Conservation (phyloP, 2,888 invertebrate species). For the Macrosiphum euphorbiae region DNA sequence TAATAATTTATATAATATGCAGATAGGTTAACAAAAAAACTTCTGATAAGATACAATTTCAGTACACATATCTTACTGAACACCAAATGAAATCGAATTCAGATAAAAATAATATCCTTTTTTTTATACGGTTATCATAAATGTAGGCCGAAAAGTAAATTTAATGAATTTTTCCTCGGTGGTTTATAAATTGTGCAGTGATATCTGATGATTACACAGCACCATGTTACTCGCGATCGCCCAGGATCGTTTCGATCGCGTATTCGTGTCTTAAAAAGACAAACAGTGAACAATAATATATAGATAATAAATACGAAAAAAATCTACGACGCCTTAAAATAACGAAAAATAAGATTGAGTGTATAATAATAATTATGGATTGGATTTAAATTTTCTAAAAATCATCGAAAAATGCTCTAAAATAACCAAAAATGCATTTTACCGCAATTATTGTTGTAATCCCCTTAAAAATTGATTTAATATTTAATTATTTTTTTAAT, state of each 20-base stretch:
- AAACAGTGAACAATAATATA: background rate
- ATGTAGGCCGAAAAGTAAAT: background rate
- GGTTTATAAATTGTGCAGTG: background rate
- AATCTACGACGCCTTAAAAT: background rate
- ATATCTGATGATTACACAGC: background rate
- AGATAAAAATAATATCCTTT: background rate
- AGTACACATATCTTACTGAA: background rate
- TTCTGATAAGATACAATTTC: background rate
- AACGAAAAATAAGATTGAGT: background rate
- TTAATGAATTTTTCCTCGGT: too few relatives aligned
- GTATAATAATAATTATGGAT: background rate
- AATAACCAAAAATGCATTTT: too few relatives aligned
- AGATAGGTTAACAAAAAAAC: background rate
- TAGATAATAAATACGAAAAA: background rate
- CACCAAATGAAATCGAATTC: background rate
- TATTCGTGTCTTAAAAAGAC: background rate
- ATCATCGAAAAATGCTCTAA: too few relatives aligned
- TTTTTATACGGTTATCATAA: background rate
- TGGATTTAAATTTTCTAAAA: too few relatives aligned
- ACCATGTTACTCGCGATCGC: background rate
- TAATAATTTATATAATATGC: background rate
- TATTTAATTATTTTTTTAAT: too few relatives aligned
- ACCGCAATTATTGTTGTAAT: too few relatives aligned
- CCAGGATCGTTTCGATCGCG: background rate
- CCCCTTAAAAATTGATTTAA: too few relatives aligned